Percentiles rank a stretch among this genome's conserved stretches.
Evolutionary conservation across 2,797 vertebrate species (phyloP).

Genomic region (Gymnopithys bicolor): DNA sequence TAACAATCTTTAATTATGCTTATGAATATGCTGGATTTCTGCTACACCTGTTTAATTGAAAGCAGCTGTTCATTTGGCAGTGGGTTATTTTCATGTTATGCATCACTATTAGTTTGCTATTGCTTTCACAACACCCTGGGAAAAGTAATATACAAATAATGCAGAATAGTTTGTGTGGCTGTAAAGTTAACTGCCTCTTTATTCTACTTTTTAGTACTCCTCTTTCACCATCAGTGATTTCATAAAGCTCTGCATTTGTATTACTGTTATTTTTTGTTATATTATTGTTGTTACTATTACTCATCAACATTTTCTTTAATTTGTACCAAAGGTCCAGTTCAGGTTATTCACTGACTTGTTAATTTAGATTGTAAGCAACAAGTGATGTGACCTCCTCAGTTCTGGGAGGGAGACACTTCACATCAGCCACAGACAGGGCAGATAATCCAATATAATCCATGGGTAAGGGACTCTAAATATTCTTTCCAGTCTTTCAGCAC

Average conservation of each 20-base stretch:
- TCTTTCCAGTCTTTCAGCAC: background rate
- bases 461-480: background rate
- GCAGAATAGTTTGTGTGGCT: background rate
- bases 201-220: background rate
- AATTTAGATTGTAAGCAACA: background rate
- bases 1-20: constrained; percentile 28
- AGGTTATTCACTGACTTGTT: background rate
- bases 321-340: background rate
- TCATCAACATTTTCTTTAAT: background rate
- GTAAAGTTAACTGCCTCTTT: constrained; percentile 15
- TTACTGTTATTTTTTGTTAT: background rate
- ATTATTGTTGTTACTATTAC: background rate
- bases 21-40: constrained; percentile 25
- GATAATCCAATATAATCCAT: background rate
- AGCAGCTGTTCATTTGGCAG: constrained; percentile 34
- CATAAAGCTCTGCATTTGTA: background rate
- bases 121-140: background rate
- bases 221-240: background rate
- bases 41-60: constrained; percentile 54
- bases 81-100: constrained; percentile 2
- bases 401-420: background rate
- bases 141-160: constrained; percentile 16
- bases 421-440: background rate
- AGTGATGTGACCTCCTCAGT: background rate
- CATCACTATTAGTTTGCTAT: background rate